These are phyloP conservation scores for Nyctereutes procyonoides DNA, from an alignment of 2,113 vertebrate genomes.

Conservation along the genomic window DNA sequence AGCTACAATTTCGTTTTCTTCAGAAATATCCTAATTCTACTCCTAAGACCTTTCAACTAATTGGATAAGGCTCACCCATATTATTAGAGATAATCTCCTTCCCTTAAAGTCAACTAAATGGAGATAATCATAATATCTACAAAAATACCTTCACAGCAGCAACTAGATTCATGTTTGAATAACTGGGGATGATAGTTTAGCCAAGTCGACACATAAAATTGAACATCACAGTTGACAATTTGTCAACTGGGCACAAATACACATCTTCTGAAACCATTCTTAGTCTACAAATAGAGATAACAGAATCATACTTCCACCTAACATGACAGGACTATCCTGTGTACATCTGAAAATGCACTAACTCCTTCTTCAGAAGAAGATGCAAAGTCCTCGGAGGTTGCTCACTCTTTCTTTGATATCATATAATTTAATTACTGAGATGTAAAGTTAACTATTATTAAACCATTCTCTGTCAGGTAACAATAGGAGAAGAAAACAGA, in stretches of 20 bases:
- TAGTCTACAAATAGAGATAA: background rate
- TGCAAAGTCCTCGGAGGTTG: background rate
- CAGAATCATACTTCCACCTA: background rate
- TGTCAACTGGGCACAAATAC: background rate
- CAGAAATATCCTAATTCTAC: background rate
- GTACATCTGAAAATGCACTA: background rate
- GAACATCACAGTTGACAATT: background rate
- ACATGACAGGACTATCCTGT: background rate
- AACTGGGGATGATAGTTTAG: background rate
- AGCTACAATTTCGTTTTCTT: background rate
- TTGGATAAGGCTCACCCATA: background rate
- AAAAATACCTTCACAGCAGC: background rate
- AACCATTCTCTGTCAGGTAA: background rate
- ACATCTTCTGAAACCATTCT: background rate
- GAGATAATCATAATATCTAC: background rate
- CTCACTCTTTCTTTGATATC: background rate
- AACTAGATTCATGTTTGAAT: background rate
- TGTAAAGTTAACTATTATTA: background rate
- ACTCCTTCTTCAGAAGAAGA: background rate
- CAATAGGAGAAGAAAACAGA: background rate
- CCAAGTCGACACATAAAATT: background rate
- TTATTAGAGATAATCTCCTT: background rate
- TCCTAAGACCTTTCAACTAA: background rate
- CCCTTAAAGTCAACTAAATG: background rate
- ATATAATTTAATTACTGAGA: background rate